phyloP scores from a whole-genome alignment of 2,888 invertebrate species.

The Caenorhabditis sinica region DNA sequence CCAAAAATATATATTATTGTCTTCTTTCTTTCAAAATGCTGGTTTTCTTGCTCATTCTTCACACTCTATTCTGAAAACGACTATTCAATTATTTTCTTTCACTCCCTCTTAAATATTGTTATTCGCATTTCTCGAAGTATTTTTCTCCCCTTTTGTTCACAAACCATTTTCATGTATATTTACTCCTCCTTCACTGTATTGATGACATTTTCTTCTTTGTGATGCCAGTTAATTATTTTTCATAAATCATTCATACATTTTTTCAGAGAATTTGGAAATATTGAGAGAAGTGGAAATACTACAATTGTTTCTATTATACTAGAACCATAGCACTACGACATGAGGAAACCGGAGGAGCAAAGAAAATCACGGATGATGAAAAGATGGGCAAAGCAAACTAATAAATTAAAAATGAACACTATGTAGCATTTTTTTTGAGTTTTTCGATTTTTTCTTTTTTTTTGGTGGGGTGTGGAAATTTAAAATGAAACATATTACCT shows the following conservation, averaged over 20 bases:
- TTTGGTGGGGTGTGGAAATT: background rate
- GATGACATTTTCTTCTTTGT: conserved; percentile 43
- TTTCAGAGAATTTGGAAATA: background rate
- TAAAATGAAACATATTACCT: background rate
- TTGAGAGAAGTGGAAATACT: background rate
- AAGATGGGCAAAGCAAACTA: conserved; percentile 1
- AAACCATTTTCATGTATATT: conserved; percentile 9
- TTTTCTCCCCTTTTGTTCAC: conserved; percentile 3
- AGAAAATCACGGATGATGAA: conserved; percentile 22
- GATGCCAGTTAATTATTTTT: conserved; percentile 46
- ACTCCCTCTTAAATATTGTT: background rate
- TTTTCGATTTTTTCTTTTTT: conserved; percentile 12
- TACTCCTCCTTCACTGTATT: conserved; percentile 31
- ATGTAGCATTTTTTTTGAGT: conserved; percentile 1
- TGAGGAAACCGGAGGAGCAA: conserved; percentile 29
- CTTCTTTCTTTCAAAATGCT: conserved; percentile 55
- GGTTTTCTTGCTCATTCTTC: conserved; percentile 61
- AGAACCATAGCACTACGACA: background rate
- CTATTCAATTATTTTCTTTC: conserved; percentile 8
- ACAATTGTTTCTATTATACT: conserved; percentile 2
- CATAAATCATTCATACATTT: conserved; percentile 58
- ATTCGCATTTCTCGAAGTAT: conserved; percentile 28
- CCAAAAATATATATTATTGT: conserved; percentile 11
- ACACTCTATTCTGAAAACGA: background rate
- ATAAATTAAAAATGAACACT: conserved; percentile 19